Evolutionary conservation across 2,888 invertebrate species (phyloP).

Genomic region (Cyrtodaria siliqua): DNA sequence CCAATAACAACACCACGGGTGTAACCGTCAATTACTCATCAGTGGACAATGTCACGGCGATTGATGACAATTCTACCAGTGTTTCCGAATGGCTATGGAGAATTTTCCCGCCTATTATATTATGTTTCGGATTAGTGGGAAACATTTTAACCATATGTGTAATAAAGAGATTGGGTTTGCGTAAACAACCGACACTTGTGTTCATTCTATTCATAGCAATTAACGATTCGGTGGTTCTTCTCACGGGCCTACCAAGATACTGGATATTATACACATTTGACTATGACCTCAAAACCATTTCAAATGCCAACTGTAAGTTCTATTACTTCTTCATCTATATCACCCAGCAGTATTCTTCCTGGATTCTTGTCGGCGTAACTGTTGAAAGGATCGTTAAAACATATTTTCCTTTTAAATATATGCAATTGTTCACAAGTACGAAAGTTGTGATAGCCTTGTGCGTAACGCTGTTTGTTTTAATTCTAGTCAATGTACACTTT

Average conservation of each 20-base stretch:
- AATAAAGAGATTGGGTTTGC: conserved; percentile 51
- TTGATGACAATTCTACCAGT: too few relatives aligned
- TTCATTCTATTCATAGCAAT: conserved; percentile 61
- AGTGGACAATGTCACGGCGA: too few relatives aligned
- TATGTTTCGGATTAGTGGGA: conserved; percentile 61
- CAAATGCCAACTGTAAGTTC: conserved; percentile 64
- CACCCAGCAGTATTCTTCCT: conserved; percentile 70
- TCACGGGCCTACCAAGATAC: conserved; percentile 59
- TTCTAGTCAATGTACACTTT: conserved; percentile 50
- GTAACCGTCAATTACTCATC: too few relatives aligned
- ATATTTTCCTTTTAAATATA: conserved; percentile 49
- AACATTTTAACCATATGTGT: conserved; percentile 62
- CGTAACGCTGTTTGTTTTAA: conserved; percentile 31
- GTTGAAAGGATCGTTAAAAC: conserved; percentile 65
- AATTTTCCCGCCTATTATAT: conserved; percentile 60
- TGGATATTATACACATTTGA: conserved; percentile 57
- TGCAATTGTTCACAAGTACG: conserved; percentile 28
- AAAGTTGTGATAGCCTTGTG: conserved; percentile 44
- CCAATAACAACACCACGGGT: too few relatives aligned
- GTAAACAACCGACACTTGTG: conserved; percentile 61
- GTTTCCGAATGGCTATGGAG: conserved; percentile 62
- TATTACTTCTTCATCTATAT: conserved; percentile 65
- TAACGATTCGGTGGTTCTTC: conserved; percentile 60
- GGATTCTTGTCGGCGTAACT: too few relatives aligned
- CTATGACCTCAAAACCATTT: conserved; percentile 49